Evolutionary conservation across 2,113 vertebrate species (phyloP), one percentile per base, ranked within the genome.

Genomic region (Bostrychus sinensis): DNA sequence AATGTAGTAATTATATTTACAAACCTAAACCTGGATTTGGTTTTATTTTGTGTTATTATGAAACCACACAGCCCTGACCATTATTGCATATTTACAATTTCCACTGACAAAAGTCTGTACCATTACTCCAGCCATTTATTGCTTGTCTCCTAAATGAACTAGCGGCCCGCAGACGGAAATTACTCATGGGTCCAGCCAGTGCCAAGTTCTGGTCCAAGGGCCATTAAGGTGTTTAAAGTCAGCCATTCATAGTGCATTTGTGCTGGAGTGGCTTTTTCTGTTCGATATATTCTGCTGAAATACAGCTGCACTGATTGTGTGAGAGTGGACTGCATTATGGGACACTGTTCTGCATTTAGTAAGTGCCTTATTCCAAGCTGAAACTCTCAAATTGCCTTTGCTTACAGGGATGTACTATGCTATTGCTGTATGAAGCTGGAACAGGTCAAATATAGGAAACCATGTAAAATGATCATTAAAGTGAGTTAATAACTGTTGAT

Each of bases 151-250:
- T 85, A 90, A 90, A 91, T 85, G 80, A 82, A 90, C 81, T 78
- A 72, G 78, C 66, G 82, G 87, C 84, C 76, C 75, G 81, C 78
- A 81, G 88, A 91, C 71, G 82, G 83, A 91, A 86, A 91, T 92
- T 91, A 92, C 89, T 92, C 91, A 91, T 81, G 69, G 78, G 30
- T 78, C 56, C 30, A 57, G 36, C 30, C 26, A 36, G 75, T 91
- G 90, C 90, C 91, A 91, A 91, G 81, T 89, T 66, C 78, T 86
- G 78, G 82, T 85, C 81, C 79, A 82, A 82, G 82, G 79, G 78
- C 82, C 88, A 91, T 91, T 90, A 89, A 82, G 80, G 83, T 86
- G 82, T 87, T 88, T 90, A 87, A 92, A 90, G 82, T 89, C 83
- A 76, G 81, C 75, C 87, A 86, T 90, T 91, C 82, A 88, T 90